A percentile compares a stretch with the other conserved stretches of the same genome.
Conservation (phyloP, 2,888 invertebrate species). For the Tromatobia lineatoria region DNA sequence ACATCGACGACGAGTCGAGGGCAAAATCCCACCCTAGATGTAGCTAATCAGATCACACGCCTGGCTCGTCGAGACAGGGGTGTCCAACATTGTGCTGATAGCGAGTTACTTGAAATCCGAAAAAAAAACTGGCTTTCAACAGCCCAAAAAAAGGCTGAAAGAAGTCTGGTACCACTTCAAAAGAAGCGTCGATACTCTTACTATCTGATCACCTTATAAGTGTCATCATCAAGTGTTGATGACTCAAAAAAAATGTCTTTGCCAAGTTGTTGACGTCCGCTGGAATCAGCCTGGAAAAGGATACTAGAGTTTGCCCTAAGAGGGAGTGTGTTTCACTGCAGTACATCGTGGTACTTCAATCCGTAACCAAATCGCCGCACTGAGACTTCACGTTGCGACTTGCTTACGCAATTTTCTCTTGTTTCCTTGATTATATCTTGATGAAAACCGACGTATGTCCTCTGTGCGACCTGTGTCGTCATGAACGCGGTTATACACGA, state of each 20-base stretch:
- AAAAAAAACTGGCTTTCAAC: conserved; percentile 55
- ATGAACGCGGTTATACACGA: conserved; percentile 37
- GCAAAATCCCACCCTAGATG: conserved; percentile 81
- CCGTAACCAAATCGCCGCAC: not conserved
- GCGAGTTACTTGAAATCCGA: conserved; percentile 70
- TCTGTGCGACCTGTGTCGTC: conserved; percentile 3
- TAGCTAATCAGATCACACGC: conserved; percentile 83
- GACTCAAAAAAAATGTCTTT: not conserved
- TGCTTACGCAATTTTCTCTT: not conserved
- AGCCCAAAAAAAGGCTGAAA: conserved; percentile 5
- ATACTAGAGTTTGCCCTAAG: not conserved
- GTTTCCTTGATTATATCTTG: not conserved
- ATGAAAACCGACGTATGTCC: not conserved
- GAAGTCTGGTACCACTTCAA: conserved; percentile 47
- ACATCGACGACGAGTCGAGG: conserved; percentile 76
- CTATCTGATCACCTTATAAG: not conserved
- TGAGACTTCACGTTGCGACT: not conserved
- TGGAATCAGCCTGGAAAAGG: not conserved
- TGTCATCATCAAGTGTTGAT: not conserved
- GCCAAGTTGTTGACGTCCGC: not conserved
- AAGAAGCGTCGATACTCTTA: not conserved
- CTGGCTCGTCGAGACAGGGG: conserved; percentile 78
- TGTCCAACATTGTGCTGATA: conserved; percentile 79
- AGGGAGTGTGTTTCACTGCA: conserved; percentile 13
- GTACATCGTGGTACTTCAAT: conserved; percentile 17